A percentile compares a stretch with the other conserved stretches of the same genome.
These are phyloP conservation scores for Thereva unica DNA, from an alignment of 2,888 invertebrate genomes.

Conservation along the genomic window DNA sequence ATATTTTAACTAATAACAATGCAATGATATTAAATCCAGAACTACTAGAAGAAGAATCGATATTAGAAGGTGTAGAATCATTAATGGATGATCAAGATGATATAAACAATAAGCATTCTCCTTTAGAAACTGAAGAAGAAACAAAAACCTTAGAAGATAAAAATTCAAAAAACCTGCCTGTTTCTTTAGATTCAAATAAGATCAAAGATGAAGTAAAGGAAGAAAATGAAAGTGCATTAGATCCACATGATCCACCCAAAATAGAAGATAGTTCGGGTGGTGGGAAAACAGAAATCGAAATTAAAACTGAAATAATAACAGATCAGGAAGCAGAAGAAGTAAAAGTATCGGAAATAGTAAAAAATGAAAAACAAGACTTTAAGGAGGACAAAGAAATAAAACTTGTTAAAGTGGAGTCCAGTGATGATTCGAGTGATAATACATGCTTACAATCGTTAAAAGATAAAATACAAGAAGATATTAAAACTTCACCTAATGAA, in stretches of 20 bases:
- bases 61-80: conserved; percentile 52
- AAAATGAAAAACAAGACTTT: not conserved
- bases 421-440: conserved; percentile 38
- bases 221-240: conserved; percentile 36
- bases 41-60: conserved; percentile 54
- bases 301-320: not conserved
- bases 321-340: not conserved
- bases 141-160: conserved; percentile 18
- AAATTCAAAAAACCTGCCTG: conserved; percentile 39
- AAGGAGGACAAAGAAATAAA: conserved; percentile 9
- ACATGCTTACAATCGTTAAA: conserved; percentile 28
- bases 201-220: conserved; percentile 32
- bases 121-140: conserved; percentile 1
- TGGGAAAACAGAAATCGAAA: conserved; percentile 4
- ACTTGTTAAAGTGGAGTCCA: conserved; percentile 11
- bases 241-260: conserved; percentile 39
- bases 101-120: conserved; percentile 26
- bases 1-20: conserved; percentile 50
- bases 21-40: conserved; percentile 48
- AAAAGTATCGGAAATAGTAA: not conserved
- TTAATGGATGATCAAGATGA: conserved; percentile 44
- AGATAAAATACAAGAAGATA: conserved; percentile 30
- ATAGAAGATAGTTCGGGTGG: conserved; percentile 41
- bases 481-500: conserved; percentile 28
- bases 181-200: conserved; percentile 36